Conservation (phyloP, 2,888 invertebrate genomes). For the Netelia inedita region DNA sequence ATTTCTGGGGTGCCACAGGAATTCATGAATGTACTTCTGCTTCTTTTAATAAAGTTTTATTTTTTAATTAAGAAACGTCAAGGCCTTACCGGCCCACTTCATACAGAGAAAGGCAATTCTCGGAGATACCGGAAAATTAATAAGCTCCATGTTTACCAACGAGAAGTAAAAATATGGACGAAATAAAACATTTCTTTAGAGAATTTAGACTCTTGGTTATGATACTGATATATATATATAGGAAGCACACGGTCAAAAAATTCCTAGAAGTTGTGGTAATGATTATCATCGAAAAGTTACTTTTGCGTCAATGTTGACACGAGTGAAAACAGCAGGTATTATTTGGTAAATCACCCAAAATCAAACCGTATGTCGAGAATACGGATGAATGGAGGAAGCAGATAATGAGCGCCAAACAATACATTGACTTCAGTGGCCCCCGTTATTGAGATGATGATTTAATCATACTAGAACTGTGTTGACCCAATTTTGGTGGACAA, state of each 20-base stretch:
- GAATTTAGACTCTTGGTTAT: no score
- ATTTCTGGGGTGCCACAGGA: slow-evolving; percentile 48
- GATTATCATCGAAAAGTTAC: no score
- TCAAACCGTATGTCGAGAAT: background rate
- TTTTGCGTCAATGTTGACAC: background rate
- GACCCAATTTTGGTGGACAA: slow-evolving; percentile 61
- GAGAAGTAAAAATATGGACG: background rate
- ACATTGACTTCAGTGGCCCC: slow-evolving; percentile 74
- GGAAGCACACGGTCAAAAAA: no score
- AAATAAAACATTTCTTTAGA: background rate
- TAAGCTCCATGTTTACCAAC: background rate
- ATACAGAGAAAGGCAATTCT: background rate
- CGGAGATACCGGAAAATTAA: background rate
- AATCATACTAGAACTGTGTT: slow-evolving; percentile 24
- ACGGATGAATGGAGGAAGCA: slow-evolving; percentile 7
- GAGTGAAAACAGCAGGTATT: background rate
- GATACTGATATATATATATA: no score
- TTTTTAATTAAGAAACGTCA: no score
- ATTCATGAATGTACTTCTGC: background rate
- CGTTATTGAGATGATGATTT: slow-evolving; percentile 73
- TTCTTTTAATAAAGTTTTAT: background rate
- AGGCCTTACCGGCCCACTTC: background rate
- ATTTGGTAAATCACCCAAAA: background rate
- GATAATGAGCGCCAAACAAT: slow-evolving; percentile 74
- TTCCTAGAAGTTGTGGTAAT: no score